A percentile compares a stretch with the other conserved stretches of the same genome.
phyloP scores from a whole-genome alignment of 2,888 invertebrate genomes.

The Lasioglossum morio region DNA sequence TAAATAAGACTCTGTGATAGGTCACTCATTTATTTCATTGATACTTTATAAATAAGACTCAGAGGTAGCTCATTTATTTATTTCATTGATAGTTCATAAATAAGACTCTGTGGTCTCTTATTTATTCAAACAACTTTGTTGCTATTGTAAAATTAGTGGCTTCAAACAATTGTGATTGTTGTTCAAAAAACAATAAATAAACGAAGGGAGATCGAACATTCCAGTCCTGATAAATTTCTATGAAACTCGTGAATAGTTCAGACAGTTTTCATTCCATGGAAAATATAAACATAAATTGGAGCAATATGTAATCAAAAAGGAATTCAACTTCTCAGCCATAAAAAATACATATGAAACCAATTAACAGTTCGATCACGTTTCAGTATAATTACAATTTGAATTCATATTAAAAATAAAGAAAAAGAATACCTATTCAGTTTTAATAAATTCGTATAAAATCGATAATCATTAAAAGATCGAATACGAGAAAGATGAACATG shows the following conservation, averaged over 20 bases:
- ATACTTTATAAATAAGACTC: no score
- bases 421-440: not conserved
- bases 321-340: not conserved
- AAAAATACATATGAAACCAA: not conserved
- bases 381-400: not conserved
- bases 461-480: not conserved
- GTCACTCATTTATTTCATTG: not conserved
- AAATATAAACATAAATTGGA: not conserved
- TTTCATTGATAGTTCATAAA: not conserved
- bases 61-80: not conserved
- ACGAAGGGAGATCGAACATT: not conserved
- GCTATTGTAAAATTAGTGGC: not conserved
- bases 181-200: not conserved
- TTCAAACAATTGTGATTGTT: not conserved
- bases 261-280: not conserved
- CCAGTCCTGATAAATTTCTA: no score
- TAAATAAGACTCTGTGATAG: no score
- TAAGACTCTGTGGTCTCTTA: no score
- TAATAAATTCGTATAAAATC: not conserved
- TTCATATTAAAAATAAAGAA: not conserved
- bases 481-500: no score
- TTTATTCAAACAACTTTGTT: no score
- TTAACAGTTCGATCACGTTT: not conserved
- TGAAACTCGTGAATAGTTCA: not conserved
- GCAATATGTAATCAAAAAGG: not conserved